Evolutionary conservation across 2,113 vertebrate genomes (phyloP).

Genomic region (Mionectes macconnelli): DNA sequence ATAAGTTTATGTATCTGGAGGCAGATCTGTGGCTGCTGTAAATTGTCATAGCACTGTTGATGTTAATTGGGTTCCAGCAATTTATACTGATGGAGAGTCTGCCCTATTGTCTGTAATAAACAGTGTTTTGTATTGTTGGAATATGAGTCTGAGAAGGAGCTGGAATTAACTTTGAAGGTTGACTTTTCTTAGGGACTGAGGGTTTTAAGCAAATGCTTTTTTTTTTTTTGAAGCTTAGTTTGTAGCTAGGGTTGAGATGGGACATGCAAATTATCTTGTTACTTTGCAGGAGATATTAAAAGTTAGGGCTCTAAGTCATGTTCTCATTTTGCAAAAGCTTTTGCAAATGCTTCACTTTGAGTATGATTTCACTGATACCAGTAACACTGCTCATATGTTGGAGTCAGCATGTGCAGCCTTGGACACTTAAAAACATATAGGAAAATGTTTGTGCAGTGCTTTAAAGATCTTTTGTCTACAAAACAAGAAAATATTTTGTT

Average conservation of each 20-base stretch:
- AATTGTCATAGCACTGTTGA: background rate
- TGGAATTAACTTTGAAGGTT: background rate
- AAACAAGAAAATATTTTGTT: background rate
- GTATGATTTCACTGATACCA: background rate
- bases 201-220: background rate
- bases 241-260: background rate
- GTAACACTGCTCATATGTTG: rapidly evolving
- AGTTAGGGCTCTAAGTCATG: background rate
- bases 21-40: background rate
- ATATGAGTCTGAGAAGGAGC: background rate
- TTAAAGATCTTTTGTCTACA: background rate
- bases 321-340: background rate
- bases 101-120: background rate
- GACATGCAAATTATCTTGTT: background rate
- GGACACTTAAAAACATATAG: background rate
- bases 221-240: background rate
- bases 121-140: background rate
- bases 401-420: background rate
- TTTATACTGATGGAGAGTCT: background rate
- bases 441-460: background rate
- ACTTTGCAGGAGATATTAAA: background rate
- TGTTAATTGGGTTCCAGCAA: background rate
- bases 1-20: background rate
- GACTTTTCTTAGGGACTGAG: background rate
- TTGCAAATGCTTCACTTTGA: background rate